phyloP scores from a whole-genome alignment of 2,797 vertebrate species.

The Sciurus carolinensis region DNA sequence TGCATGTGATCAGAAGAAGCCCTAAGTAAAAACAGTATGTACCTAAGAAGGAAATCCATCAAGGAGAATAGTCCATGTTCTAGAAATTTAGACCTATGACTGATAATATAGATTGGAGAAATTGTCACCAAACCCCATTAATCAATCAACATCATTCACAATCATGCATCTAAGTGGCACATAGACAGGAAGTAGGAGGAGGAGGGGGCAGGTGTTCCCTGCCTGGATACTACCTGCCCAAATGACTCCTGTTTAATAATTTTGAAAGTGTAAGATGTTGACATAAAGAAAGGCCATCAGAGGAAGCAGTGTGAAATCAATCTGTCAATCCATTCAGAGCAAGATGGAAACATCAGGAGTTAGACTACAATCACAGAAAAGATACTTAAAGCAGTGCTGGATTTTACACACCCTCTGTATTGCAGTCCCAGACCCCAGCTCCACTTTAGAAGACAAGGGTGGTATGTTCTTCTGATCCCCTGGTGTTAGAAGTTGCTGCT shows the following conservation, averaged over 20 bases:
- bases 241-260: neutral
- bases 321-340: neutral
- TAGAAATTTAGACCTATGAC: neutral
- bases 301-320: constrained; percentile 22
- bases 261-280: constrained; percentile 43
- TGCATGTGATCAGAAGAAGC: constrained; percentile 6
- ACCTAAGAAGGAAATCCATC: constrained; percentile 30
- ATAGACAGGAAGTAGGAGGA: neutral
- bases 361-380: neutral
- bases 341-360: neutral
- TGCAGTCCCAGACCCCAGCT: neutral
- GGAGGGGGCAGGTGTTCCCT: neutral
- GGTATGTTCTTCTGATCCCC: neutral
- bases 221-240: neutral
- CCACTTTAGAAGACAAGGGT: neutral
- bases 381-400: neutral
- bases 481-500: neutral
- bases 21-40: neutral
- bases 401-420: neutral
- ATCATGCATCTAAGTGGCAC: neutral
- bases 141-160: neutral
- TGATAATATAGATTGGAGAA: neutral
- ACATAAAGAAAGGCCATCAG: constrained; percentile 9
- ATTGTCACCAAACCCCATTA: neutral
- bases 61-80: neutral